Evolutionary conservation across 1,140 invertebrate genomes (phyloP), one percentile per base, ranked within the genome.

Genomic region (Orius laevigatus): DNA sequence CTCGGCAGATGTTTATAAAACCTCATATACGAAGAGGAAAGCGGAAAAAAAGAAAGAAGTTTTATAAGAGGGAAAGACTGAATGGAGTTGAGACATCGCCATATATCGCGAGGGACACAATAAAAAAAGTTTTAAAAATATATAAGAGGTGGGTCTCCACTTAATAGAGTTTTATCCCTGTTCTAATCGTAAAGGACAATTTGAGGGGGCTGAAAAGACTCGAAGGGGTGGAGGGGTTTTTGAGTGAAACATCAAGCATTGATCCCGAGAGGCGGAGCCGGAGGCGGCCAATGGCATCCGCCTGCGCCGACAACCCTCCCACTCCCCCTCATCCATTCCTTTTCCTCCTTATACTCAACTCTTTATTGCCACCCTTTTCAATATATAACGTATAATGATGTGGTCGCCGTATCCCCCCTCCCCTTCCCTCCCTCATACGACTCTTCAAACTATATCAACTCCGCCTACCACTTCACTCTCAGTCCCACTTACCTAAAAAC

Each of bases 381-480:
- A 52, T 52, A 52, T 52, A 52, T 52, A 52, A 34, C 20, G 50
- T 52, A 52, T 52, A 52, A 52, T 52, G 50, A 52, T 52, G 50
- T 52, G 50, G 50, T 52, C 40, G 25, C 3, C 25, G 25, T 4
- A 25, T 25, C 25, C 25, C 25, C 25, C 25, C 25, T 3, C 3
- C 8, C 3, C 25, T 25, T 38, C 43, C 18, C 19, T 5, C 16
- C 19, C 11, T n/a, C 40, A 25, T 31, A 31, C 19, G n/a, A n/a
- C 31, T 12, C 45, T 43, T 31, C 25, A 44, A 31, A 50, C 48
- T 43, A 44, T 44, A 41, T 50, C 40, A 35, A 48, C 15, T 16
- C 36, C 15, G n/a, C 36, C 36, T 16, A 14, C 36, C 15, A 12
- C 15, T 39, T 48, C 46, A 48, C 46, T 19, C 34, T n/a, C 46